Conservation (phyloP, 2,888 invertebrate species). For the Sthenelais limicola region DNA sequence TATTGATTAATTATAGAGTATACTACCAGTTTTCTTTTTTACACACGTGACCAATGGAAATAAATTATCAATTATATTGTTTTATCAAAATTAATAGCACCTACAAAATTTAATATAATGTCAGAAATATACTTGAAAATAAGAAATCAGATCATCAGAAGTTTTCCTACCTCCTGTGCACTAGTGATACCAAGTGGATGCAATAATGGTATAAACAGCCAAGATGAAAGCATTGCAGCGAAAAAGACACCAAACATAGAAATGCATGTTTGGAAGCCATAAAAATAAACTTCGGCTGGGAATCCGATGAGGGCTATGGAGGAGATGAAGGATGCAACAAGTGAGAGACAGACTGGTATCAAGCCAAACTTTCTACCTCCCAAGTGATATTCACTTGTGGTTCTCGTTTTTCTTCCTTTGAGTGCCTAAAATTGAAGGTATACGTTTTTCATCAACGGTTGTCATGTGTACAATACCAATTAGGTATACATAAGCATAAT, state of each 20-base stretch:
- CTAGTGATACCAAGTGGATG: conserved; percentile 25
- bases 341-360: conserved; percentile 3
- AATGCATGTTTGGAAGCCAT: conserved; percentile 15
- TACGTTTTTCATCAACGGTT: too few relatives aligned
- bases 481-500: not conserved
- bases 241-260: conserved; percentile 1
- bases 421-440: not conserved
- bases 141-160: too few relatives aligned
- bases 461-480: not conserved
- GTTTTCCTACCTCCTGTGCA: conserved; percentile 21
- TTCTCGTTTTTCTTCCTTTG: not conserved
- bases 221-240: not conserved
- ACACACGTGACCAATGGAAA: too few relatives aligned
- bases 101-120: too few relatives aligned
- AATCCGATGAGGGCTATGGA: conserved; percentile 23
- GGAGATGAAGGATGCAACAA: conserved; percentile 27
- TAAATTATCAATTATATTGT: too few relatives aligned
- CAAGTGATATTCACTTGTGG: conserved; percentile 17
- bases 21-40: too few relatives aligned
- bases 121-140: too few relatives aligned
- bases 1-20: too few relatives aligned
- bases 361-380: conserved; percentile 3
- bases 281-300: conserved; percentile 22
- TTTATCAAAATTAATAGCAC: too few relatives aligned
- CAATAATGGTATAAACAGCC: conserved; percentile 5